phyloP scores from a whole-genome alignment of 2,888 invertebrate genomes.

The Capitulum mitella region DNA sequence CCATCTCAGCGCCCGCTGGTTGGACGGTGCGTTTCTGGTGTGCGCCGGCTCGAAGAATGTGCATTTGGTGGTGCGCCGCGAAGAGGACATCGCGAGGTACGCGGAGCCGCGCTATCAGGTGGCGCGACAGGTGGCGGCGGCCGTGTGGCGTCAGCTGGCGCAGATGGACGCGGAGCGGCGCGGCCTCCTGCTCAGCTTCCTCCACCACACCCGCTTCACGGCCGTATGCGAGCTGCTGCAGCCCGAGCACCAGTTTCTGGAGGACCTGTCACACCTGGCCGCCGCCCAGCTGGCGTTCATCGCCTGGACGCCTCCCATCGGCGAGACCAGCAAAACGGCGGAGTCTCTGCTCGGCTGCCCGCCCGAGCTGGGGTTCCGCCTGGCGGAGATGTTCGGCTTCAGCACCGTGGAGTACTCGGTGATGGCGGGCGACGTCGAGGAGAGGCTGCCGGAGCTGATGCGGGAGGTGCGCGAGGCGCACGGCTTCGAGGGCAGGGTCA shows the following conservation, averaged over 20 bases:
- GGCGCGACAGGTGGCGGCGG: constrained; percentile 40
- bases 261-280: constrained; percentile 42
- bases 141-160: constrained; percentile 41
- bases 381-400: constrained; percentile 34
- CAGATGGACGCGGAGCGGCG: constrained; percentile 37
- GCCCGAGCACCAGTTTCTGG: constrained; percentile 46
- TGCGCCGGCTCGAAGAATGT: constrained; percentile 48
- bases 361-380: constrained; percentile 24
- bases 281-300: constrained; percentile 39
- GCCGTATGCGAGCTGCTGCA: constrained; percentile 45
- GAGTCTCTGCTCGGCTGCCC: neutral
- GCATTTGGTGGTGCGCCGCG: constrained; percentile 43
- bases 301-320: constrained; percentile 25
- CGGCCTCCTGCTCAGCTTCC: constrained; percentile 32
- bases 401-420: constrained; percentile 40
- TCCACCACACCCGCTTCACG: constrained; percentile 40
- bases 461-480: constrained; percentile 41
- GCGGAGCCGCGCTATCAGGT: constrained; percentile 41
- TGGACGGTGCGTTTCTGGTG: constrained; percentile 41
- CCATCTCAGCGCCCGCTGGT: constrained; percentile 43
- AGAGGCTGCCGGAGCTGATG: constrained; percentile 39
- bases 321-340: neutral
- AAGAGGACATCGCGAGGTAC: constrained; percentile 34
- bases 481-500: constrained; percentile 44
- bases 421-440: constrained; percentile 39